Percentiles rank a stretch among this genome's conserved stretches.
Evolutionary conservation across 2,888 invertebrate genomes (phyloP).

Genomic region (Dusona sp.): DNA sequence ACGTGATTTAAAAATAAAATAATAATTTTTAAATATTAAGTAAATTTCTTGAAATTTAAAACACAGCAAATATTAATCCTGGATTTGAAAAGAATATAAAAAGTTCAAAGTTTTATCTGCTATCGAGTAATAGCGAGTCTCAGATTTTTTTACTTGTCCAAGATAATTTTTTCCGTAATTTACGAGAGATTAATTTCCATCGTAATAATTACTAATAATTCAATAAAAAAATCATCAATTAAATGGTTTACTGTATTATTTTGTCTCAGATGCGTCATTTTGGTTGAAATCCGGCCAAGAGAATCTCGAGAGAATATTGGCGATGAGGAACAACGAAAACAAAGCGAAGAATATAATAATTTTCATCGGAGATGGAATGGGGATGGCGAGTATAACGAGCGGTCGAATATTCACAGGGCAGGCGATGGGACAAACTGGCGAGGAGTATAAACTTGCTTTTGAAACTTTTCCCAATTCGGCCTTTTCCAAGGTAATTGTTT

Average conservation of each 20-base stretch:
- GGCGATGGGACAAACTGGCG: conserved; percentile 85
- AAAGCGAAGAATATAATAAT: conserved; percentile 88
- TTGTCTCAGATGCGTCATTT: conserved; percentile 78
- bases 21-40: neutral
- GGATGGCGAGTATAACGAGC: conserved; percentile 87
- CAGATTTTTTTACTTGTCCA: no score
- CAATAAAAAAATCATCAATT: neutral
- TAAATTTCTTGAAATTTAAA: neutral
- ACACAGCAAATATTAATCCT: neutral
- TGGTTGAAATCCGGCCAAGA: conserved; percentile 82
- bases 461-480: conserved; percentile 88
- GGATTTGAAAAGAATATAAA: neutral
- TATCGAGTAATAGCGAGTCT: no score
- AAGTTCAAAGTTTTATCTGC: no score
- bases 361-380: conserved; percentile 90
- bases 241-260: neutral
- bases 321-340: conserved; percentile 78
- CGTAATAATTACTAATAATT: no score
- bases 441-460: conserved; percentile 87
- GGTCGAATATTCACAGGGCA: conserved; percentile 88
- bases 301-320: conserved; percentile 79
- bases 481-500: conserved; percentile 86
- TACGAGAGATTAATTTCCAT: no score
- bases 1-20: no score
- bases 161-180: no score